Base-by-base conservation (phyloP, 1,140 invertebrate genomes). In the Drosophila rhopaloa region DNA sequence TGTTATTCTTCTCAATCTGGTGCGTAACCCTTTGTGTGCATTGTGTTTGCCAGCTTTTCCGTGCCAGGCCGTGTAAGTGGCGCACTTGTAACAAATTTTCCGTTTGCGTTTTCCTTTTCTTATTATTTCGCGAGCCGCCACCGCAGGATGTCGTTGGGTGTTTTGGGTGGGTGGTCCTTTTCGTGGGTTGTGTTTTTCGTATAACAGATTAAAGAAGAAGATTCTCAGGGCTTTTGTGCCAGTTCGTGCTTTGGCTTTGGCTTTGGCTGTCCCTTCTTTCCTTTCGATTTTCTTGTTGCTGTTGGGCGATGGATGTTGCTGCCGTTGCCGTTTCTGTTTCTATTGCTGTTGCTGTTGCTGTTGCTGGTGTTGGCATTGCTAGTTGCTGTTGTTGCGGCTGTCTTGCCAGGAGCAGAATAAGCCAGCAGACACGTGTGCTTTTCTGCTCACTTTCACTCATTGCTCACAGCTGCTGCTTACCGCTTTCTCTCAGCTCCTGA, bases 401-500 rank as follows among this genome's bases (percentile, higher is more conserved):
- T 70, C 67, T 80, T 89, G 73, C 56, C 77, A 76, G 83, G 78
- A 63, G 67, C 48, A 40, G 50, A 53, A 53, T 67, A 56, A 75
- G 35, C 54, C 71, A 76, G 67, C 71, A 79, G 84, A 83, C 83
- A 88, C 84, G 83, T 86, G 83, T 78, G 83, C 83, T 88, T 86
- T 85, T 88, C 79, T 88, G 83, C 84, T 86, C 84, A 86, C 83
- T 86, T 86, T 86, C 83, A 88, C 84, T 86, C 82, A 81, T 65
- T 78, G 82, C 78, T 86, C 77, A 78, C 83, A 88, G 82, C 83
- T 73, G 83, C 70, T 82, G 60, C 44, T 62, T 55, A 51, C 54
- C 61, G 65, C 65, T 63, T 57, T 65, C 79, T 67, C 67, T 77
- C 62, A 50, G 46, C 60, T 63, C 50, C 50, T 38, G 27, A 5